A percentile compares a stretch with the other conserved stretches of the same genome.
Evolutionary conservation across 2,113 vertebrate genomes (phyloP).

Genomic region (Machaerirhynchus nigripectus): DNA sequence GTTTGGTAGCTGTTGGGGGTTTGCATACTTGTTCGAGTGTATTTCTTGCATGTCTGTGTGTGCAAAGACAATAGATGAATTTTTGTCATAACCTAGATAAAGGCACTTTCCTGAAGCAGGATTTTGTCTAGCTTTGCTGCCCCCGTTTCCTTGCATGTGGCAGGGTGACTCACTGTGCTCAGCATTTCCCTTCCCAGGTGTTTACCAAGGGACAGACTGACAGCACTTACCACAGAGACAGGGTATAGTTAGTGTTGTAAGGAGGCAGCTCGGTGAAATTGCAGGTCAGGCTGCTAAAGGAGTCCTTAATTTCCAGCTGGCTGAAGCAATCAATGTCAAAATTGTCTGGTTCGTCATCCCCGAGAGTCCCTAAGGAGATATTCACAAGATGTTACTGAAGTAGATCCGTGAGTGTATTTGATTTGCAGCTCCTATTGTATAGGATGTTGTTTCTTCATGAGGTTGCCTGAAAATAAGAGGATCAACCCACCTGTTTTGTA

Average conservation of each 20-base stretch:
- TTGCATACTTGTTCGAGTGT: not conserved
- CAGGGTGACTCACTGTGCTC: not conserved
- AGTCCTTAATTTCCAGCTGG: slow-evolving; percentile 48
- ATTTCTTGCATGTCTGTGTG: not conserved
- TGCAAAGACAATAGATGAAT: not conserved
- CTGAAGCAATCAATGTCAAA: slow-evolving; percentile 68
- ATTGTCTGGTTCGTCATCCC: slow-evolving; percentile 68
- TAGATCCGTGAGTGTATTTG: not conserved
- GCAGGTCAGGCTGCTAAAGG: slow-evolving; percentile 66
- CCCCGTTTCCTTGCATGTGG: not conserved
- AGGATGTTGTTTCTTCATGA: not conserved
- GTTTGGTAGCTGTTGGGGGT: not conserved
- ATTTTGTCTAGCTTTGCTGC: not conserved
- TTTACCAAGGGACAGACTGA: not conserved
- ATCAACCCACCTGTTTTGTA: not conserved
- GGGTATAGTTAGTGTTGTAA: slow-evolving; percentile 47
- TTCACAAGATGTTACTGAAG: not conserved
- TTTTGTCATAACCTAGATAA: not conserved
- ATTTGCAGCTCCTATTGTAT: not conserved
- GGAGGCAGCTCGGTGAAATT: slow-evolving; percentile 25
- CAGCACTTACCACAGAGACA: slow-evolving; percentile 70
- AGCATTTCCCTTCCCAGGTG: not conserved
- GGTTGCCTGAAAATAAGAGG: not conserved
- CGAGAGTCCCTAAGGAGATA: slow-evolving; percentile 54
- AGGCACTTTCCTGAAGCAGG: not conserved